Evolutionary conservation across 2,888 invertebrate species (phyloP), one percentile per base, ranked within the genome.

Genomic region (Synanthedon formicaeformis): DNA sequence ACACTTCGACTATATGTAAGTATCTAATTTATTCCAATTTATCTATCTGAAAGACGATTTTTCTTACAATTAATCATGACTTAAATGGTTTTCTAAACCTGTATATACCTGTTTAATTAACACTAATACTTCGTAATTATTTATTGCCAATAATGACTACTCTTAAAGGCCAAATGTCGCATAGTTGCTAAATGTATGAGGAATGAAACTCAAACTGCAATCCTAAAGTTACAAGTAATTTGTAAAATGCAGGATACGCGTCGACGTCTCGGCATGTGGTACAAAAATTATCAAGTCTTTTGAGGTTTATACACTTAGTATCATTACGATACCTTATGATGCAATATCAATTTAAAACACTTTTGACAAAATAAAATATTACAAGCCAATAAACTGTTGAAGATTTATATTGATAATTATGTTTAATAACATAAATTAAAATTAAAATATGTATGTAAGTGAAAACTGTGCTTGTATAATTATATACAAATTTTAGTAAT

Each of bases 121-220:
- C 62, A 62, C 67, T 63, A 64, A 67, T 65, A 69, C 64, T 71
- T 72, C 66, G 63, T 58, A 56, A 67, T 73, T 71, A 76, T 77
- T 75, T 73, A 76, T 75, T 58, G 62, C 61, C 60, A 63, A 64
- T 65, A 65, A 67, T 71, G 66, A 70, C 67, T 70, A 65, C 62
- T 57, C 61, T 55, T 58, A 77, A 75, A 75, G 75, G 75, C 66
- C 69, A 75, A 66, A 59, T 64, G 69, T 61, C 62, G 58, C 48
- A 48, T 41, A 51, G 11, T 18, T 50, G 50, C 56, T 57, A 55
- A 57, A 57, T 54, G 56, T 54, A 54, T 51, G 55, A 51, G 52
- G 54, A 52, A 54, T 58, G 52, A 56, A 55, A 54, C 51, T 54
- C 52, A 52, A 54, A 50, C 56, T 53, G 53, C 48, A 40, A 55